A percentile compares a stretch with the other conserved stretches of the same genome.
Conservation (phyloP, 2,888 invertebrate species). For the Clivina fossor region DNA sequence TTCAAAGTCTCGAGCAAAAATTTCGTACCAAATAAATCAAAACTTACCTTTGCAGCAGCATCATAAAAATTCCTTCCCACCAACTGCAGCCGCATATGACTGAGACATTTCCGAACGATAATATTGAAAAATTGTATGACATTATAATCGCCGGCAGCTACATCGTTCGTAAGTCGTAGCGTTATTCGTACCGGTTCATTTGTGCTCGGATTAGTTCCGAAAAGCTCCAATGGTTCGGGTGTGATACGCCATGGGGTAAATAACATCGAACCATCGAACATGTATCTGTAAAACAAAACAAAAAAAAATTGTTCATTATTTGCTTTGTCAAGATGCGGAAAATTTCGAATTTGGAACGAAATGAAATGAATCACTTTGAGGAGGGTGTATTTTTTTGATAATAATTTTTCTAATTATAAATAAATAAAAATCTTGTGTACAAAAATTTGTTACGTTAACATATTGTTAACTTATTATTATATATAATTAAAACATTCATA, state of each 20-base stretch:
- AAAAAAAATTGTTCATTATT: too few relatives aligned
- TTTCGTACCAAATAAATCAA: too few relatives aligned
- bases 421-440: too few relatives aligned
- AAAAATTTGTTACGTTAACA: too few relatives aligned
- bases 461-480: too few relatives aligned
- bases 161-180: conserved; percentile 62
- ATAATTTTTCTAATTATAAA: too few relatives aligned
- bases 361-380: too few relatives aligned
- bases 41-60: conserved; percentile 62
- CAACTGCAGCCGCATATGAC: conserved; percentile 64
- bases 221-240: conserved; percentile 62
- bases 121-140: conserved; percentile 79
- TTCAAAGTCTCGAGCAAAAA: too few relatives aligned
- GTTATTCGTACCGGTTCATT: conserved; percentile 60
- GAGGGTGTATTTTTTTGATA: too few relatives aligned
- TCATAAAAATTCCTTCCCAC: conserved; percentile 77
- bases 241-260: conserved; percentile 63
- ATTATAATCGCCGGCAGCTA: conserved; percentile 66
- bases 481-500: too few relatives aligned
- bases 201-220: conserved; percentile 52
- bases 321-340: too few relatives aligned
- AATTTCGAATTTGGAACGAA: too few relatives aligned
- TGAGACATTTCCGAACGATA: conserved; percentile 69
- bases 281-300: conserved; percentile 55
- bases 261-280: conserved; percentile 76